Evolutionary conservation across 2,888 invertebrate species (phyloP), one percentile per base, ranked within the genome.

Genomic region (Ormyrus thymus): DNA sequence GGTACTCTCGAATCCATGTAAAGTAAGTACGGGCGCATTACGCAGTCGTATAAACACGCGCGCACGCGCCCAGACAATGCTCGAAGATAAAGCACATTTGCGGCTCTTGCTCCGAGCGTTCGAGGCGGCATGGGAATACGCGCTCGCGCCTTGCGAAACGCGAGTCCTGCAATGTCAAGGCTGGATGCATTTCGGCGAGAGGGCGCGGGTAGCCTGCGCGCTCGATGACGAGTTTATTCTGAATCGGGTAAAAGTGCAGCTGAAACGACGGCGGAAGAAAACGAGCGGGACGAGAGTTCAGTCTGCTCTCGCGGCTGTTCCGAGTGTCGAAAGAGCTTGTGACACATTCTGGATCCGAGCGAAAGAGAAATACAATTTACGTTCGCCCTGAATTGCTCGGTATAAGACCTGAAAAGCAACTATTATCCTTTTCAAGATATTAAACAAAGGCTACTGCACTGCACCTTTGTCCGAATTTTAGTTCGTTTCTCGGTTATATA

Each of bases 71-170:
- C 4, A 29, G 51, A 78, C 73, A 64, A 74, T 70, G 59, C 71
- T 15, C 15, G 50, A 68, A 75, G 78, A 79, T 75, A 75, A 62
- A 83, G 51, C 29, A 29, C 29, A 29, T 29, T 29, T 3, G 29
- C 29, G 29, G 29, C 29, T 29, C 4, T 29, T 29, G 82, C 86
- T 87, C 86, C 87, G 87, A 88, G 87, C 86, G 53, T 61, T 45
- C 29, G 0, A 15, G 51, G 10, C 1, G 7, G 2, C 29, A 29
- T 29, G 50, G 29, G 15, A 10, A 29, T 13, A 29, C 48, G 61
- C 2, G 11, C 29, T 5, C 43, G 59, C 1, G 15, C 13, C 74
- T 77, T 61, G 6, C 29, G 29, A 46, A 53, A 50, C 8, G 2
- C 53, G 7, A 8, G 10, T 8, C 46, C 6, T 46, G n/a, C 61